Conservation (phyloP, 2,888 invertebrate genomes). For the Lissocephala sabroskyi region DNA sequence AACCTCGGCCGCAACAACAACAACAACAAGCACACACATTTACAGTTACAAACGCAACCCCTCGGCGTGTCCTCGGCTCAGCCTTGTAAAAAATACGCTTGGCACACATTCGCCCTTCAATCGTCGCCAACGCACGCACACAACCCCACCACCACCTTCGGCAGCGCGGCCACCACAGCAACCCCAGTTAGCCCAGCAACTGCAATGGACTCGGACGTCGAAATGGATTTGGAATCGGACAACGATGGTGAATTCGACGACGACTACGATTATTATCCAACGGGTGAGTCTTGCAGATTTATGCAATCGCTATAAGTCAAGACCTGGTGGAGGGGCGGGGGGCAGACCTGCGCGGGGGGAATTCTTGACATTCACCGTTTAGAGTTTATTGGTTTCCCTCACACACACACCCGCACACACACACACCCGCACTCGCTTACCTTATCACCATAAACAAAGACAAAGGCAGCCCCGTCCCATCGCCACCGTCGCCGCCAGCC, state of each 20-base stretch:
- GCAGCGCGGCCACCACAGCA: background rate
- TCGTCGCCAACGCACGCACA: slow-evolving; percentile 16
- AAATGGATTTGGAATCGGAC: slow-evolving; percentile 80
- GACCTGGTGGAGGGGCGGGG: too few relatives aligned
- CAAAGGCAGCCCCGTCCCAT: slow-evolving; percentile 10
- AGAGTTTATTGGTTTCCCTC: slow-evolving; percentile 15
- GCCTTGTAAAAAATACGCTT: slow-evolving; percentile 46
- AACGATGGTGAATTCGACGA: slow-evolving; percentile 79
- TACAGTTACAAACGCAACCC: slow-evolving; percentile 33
- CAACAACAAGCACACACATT: slow-evolving; percentile 21
- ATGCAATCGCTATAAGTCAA: too few relatives aligned
- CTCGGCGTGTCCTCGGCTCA: slow-evolving; percentile 25
- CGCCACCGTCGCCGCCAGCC: background rate
- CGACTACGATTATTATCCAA: slow-evolving; percentile 88
- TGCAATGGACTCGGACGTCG: slow-evolving; percentile 85
- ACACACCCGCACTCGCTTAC: background rate
- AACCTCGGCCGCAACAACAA: slow-evolving; percentile 4
- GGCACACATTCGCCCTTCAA: slow-evolving; percentile 33
- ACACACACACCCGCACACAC: background rate
- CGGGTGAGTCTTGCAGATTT: slow-evolving; percentile 65
- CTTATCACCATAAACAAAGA: background rate
- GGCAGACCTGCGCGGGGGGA: too few relatives aligned
- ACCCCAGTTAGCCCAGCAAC: slow-evolving; percentile 19
- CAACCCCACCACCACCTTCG: slow-evolving; percentile 5
- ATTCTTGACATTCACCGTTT: slow-evolving; percentile 57